phyloP scores from a whole-genome alignment of 2,888 invertebrate genomes.

The Tachina grossa region DNA sequence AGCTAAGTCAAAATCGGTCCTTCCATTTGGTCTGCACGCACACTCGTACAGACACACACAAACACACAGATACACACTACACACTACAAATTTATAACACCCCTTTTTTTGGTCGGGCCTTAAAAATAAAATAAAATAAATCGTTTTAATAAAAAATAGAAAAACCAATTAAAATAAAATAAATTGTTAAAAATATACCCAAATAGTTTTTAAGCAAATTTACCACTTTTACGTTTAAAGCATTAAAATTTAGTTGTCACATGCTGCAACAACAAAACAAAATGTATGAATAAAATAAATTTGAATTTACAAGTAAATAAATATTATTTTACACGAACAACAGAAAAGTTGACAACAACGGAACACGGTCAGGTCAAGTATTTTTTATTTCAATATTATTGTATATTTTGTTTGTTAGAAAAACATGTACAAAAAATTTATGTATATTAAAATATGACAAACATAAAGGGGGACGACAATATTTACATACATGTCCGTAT shows the following conservation, averaged over 20 bases:
- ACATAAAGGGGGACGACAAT: conserved; percentile 12
- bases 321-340: conserved; percentile 18
- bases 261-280: background rate
- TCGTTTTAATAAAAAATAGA: background rate
- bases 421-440: background rate
- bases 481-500: background rate
- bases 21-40: no score
- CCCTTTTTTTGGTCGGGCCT: no score
- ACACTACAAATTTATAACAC: no score
- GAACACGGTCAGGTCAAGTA: conserved; percentile 22
- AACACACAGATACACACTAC: no score
- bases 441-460: background rate
- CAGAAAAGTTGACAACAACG: background rate
- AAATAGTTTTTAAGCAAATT: background rate
- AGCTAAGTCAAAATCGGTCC: no score
- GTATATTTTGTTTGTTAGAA: conserved; percentile 5
- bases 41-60: no score
- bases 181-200: background rate
- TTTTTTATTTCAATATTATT: conserved; percentile 21
- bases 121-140: no score
- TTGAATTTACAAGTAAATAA: conserved; percentile 24
- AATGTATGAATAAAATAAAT: background rate
- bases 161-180: no score
- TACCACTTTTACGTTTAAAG: background rate
- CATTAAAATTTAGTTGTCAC: background rate